Base-by-base conservation (phyloP, 2,888 invertebrate species). In the Osedax frankpressi region DNA sequence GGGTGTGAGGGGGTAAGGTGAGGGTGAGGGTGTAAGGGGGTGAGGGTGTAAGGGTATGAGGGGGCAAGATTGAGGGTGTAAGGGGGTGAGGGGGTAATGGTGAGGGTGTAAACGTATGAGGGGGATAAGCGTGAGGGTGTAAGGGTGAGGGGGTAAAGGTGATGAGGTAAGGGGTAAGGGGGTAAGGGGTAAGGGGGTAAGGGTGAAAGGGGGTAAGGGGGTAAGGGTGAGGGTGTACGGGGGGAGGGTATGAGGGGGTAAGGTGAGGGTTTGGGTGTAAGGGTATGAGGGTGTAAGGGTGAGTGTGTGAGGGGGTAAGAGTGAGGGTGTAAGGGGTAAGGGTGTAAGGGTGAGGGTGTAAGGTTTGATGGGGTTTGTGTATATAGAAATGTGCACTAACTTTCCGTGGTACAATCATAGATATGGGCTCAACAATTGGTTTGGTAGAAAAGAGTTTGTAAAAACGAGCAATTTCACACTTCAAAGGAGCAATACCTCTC, bases 321-420 rank as follows among this genome's bases (percentile, higher is more conserved):
- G 44, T 44, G 44, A 11, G 44, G 6, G 44, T 44, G 44, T 44
- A 44, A 11, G 44, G 6, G 44, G 19, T 6, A 11, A 19, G 19
- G 44, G 25, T 44, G 44, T 44, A 19, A 11, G 44, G 6, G 44
- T 44, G 44, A 11, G 44, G 6, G 44, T 44, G 44, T 11, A 19
- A 11, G 44, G 6, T 6, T 6, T 6, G 6, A 19, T 44, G 44
- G 6, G 44, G 19, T 6, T 44, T 6, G 6, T 6, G 6, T 6
- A 11, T 6, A 11, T 11, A 11, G 44, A 11, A 19, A 44, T 6
- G 6, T 6, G 19, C 11, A 14, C 77, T 81, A 81, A 89, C 89
- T 87, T 95, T 95, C 84, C 96, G 89, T 28, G 96, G 96, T 74
- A 96, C 96, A 74, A 95, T 95, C 94, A 97, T 94, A n/a, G 94